These are phyloP conservation scores for Petrophora chlorosata DNA, from an alignment of 2,888 invertebrate genomes.

Conservation along the genomic window DNA sequence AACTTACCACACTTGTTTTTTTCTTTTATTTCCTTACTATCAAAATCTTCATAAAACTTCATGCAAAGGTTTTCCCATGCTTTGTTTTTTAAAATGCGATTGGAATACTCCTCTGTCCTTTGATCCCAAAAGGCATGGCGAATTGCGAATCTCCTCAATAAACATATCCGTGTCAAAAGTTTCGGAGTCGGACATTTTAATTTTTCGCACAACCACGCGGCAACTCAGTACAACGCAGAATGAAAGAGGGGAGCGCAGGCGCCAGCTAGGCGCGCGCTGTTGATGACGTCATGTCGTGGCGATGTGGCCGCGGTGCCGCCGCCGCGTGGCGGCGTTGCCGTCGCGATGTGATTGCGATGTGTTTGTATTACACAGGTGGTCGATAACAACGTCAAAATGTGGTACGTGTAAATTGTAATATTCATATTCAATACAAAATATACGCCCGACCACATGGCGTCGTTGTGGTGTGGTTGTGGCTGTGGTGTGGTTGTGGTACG, in stretches of 20 bases:
- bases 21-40: constrained; percentile 24
- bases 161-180: constrained; percentile 27
- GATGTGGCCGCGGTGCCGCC: constrained; percentile 30
- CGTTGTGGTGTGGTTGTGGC: background rate
- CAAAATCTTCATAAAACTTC: constrained; percentile 24
- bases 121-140: constrained; percentile 28
- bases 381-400: constrained; percentile 20
- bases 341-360: constrained; percentile 29
- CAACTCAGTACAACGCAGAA: constrained; percentile 26
- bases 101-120: constrained; percentile 26
- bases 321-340: too few species aligned
- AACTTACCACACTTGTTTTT: constrained; percentile 26
- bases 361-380: constrained; percentile 13
- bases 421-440: constrained; percentile 8
- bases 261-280: constrained; percentile 27
- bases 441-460: background rate
- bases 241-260: constrained; percentile 11
- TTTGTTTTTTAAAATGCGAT: constrained; percentile 25
- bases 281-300: constrained; percentile 33
- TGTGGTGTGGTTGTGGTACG: background rate
- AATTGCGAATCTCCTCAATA: constrained; percentile 28
- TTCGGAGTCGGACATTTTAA: constrained; percentile 25
- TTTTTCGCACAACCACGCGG: constrained; percentile 28
- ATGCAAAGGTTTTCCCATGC: constrained; percentile 28
- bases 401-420: constrained; percentile 19